Evolutionary conservation across 2,888 invertebrate species (phyloP).

Genomic region (Lasius fuliginosus): DNA sequence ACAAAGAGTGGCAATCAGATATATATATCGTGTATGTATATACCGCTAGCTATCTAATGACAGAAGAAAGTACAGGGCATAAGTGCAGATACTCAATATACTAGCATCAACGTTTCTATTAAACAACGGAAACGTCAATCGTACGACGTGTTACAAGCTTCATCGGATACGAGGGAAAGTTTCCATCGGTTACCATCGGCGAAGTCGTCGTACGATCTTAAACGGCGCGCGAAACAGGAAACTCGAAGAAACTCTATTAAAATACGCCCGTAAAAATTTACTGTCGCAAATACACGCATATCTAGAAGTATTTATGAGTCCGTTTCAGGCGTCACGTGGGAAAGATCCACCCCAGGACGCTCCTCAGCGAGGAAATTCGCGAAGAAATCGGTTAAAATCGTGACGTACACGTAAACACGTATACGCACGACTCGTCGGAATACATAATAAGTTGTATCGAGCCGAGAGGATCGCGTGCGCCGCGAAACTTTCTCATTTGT

Average conservation of each 20-base stretch:
- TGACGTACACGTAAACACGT: slow-evolving; percentile 33
- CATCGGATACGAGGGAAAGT: slow-evolving; percentile 70
- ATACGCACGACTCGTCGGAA: slow-evolving; percentile 61
- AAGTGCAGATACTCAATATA: slow-evolving; percentile 45
- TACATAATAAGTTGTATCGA: slow-evolving; percentile 69
- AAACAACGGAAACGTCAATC: slow-evolving; percentile 77
- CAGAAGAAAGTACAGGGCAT: slow-evolving; percentile 64
- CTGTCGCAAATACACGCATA: not conserved
- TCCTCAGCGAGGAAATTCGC: not conserved
- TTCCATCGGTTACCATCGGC: slow-evolving; percentile 55
- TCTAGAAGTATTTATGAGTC: not conserved
- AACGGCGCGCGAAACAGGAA: not conserved
- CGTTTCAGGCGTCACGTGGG: not conserved
- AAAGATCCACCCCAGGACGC: not conserved
- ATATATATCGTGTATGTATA: not conserved
- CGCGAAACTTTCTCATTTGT: slow-evolving; percentile 82
- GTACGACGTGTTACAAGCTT: slow-evolving; percentile 61
- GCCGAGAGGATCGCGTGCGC: slow-evolving; percentile 79
- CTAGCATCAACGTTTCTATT: slow-evolving; percentile 65
- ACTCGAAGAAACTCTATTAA: not conserved
- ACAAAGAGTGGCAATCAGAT: not conserved
- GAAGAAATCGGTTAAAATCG: slow-evolving; percentile 43
- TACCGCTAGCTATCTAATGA: slow-evolving; percentile 51
- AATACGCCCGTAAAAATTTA: not conserved
- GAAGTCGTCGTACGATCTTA: slow-evolving; percentile 30